Base-by-base conservation (phyloP, 2,113 vertebrate genomes). In the Orthonyx spaldingii region DNA sequence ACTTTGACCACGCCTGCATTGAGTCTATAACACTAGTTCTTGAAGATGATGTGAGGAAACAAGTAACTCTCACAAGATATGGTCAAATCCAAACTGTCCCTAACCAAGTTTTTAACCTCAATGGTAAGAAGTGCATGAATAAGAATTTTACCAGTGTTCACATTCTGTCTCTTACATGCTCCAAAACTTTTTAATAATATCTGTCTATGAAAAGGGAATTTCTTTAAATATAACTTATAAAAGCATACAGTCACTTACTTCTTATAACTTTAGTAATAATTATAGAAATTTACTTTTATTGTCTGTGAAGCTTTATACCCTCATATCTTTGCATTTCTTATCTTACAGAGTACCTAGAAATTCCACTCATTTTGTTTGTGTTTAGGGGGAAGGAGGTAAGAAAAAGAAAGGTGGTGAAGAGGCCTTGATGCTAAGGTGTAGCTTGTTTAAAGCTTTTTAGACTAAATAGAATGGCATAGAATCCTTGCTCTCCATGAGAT, bases 21-120 rank as follows among this genome's bases (percentile, higher is more conserved):
- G 99, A 99, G 93, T 99, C 99, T n/a, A 76, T 99, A 97, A 99
- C 98, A 33, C 94, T 99, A 81, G 98, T 99, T 94, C 97, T 99
- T 97, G 99, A 99, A 92, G 99, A 99, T 97, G 99, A 99, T 75
- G 98, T 98, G 75, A 98, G 85, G 96, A 98, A 98, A 91, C 99
- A 99, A 98, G 98, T 99, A 89, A 99, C 99, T 47, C 96, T 99
- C 56, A 98, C 97, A 9, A 98, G 98, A 95, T 98, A 98, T 53
- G 99, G 99, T 79, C 99, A 99, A 57, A 97, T 99, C 89, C 98
- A 99, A 42, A 98, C 98, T 32, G 98, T 98, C 52, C 97, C 98
- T 80, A 98, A 98, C 85, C 98, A 98, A 61, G 98, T 96, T 55
- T 98, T 99, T 94, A 98, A 91, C 37, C 95, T 99, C 79, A 98